Evolutionary conservation across 2,797 vertebrate genomes (phyloP), one percentile per base, ranked within the genome.

Genomic region (Bradypodion pumilum): DNA sequence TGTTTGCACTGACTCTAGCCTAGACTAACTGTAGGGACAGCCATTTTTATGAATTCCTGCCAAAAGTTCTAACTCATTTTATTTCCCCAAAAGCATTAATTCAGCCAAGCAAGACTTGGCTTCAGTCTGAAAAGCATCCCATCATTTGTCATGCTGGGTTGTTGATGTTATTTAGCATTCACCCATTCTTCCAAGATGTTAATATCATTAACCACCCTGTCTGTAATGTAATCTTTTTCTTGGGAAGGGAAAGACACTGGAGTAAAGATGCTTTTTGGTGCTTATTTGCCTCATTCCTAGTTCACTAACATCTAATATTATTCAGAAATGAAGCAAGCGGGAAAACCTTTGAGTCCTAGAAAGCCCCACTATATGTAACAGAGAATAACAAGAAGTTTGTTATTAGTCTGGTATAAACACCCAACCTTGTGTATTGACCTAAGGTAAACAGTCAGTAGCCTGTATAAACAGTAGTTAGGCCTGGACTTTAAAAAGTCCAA

Each of bases 361-460:
- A 44, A 56, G n/a, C 29, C 29, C 21, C 60, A 79, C 56, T 74
- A 72, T 69, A 66, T 82, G 83, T 86, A 76, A 85, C 62, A 86
- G 75, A 4, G 35, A 0, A 10, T 27, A 81, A 86, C 90, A 89
- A 85, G 88, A 91, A 92, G 92, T 91, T 91, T 85, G 90, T 84
- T 91, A 84, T 88, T 83, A 73, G 78, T 86, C 46, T 12, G 85
- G 78, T 89, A 88, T 93, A 94, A 93, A 94, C 90, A 92, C 83
- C 73, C 81, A 56, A 10, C 84, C 90, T 87, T 90, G 80, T 92
- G 86, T 90, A 88, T 84, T 83, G 90, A 83, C 90, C 89, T 92
- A 91, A 89, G 84, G 86, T 92, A 94, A 94, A 93, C 90, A 92
- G 82, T 81, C 91, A 85, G 92, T 94, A 94, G 92, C 92, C 87